Percentiles rank a stretch among this genome's conserved stretches.
These are phyloP conservation scores for Oreochromis mossambicus DNA, from an alignment of 2,797 vertebrate species.

Conservation along the genomic window DNA sequence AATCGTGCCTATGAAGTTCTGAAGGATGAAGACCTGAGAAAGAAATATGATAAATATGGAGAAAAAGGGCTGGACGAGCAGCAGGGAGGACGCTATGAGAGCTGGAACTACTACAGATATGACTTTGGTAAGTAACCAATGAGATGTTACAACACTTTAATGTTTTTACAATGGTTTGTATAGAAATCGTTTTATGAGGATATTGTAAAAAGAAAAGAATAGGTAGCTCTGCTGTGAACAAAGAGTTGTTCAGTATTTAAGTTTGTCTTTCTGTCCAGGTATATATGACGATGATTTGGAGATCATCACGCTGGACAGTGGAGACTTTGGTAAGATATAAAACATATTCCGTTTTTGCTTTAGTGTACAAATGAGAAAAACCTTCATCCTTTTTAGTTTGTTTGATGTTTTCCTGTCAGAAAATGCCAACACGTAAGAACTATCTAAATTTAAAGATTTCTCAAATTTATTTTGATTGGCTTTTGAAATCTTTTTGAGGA, in stretches of 20 bases:
- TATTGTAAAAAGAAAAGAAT: background rate
- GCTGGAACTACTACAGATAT: constrained; percentile 95
- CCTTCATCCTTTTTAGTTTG: background rate
- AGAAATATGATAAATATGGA: constrained; percentile 98
- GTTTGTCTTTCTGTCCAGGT: constrained; percentile 67
- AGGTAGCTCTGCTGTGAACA: background rate
- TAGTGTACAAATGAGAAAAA: background rate
- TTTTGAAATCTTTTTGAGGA: background rate
- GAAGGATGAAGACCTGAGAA: constrained; percentile 94
- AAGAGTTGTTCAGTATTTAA: background rate
- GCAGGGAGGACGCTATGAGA: constrained; percentile 90
- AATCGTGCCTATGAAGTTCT: constrained; percentile 96
- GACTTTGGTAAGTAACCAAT: constrained; percentile 84
- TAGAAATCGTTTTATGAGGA: background rate
- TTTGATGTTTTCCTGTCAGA: background rate
- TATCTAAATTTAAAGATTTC: background rate
- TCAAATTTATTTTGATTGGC: background rate
- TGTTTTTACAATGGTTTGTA: background rate
- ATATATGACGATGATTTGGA: constrained; percentile 97
- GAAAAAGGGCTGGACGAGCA: constrained; percentile 91
- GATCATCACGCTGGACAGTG: constrained; percentile 94
- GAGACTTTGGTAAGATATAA: constrained; percentile 88
- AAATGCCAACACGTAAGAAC: background rate
- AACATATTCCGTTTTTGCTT: background rate
- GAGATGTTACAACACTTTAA: background rate